Percentiles rank a stretch among this genome's conserved stretches.
Evolutionary conservation across 2,888 invertebrate species (phyloP).

Genomic region (Melinaea marsaeus): DNA sequence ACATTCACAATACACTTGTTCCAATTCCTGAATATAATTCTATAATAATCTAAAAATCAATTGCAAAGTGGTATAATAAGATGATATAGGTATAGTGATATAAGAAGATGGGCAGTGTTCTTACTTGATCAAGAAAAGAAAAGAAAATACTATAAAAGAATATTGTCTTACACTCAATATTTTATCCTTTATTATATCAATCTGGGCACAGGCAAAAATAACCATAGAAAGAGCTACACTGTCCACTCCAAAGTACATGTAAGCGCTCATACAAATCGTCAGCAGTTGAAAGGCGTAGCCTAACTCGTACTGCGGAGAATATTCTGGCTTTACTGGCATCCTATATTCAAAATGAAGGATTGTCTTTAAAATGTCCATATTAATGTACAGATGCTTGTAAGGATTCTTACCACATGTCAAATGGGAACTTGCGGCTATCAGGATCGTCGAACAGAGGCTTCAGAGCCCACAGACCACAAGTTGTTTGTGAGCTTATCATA

Average conservation of each 20-base stretch:
- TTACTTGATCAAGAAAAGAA: not conserved
- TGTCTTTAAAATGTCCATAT: not conserved
- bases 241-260: conserved; percentile 70
- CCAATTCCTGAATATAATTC: too few species aligned
- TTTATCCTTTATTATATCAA: conserved; percentile 65
- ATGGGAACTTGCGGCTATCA: conserved; percentile 60
- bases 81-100: too few species aligned
- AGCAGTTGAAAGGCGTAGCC: conserved; percentile 60
- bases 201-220: conserved; percentile 66
- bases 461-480: conserved; percentile 61
- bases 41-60: too few species aligned
- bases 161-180: conserved; percentile 50
- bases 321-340: conserved; percentile 61
- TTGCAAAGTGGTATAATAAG: too few species aligned
- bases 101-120: too few species aligned
- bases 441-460: conserved; percentile 63
- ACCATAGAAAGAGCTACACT: conserved; percentile 64
- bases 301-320: conserved; percentile 54
- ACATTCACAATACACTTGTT: too few species aligned
- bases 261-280: conserved; percentile 64
- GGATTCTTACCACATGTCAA: conserved; percentile 64
- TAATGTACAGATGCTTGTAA: not conserved
- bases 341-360: conserved; percentile 35
- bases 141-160: not conserved
- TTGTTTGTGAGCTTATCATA: conserved; percentile 60